Evolutionary conservation across 2,888 invertebrate species (phyloP).

Genomic region (Lochmaea crataegi): DNA sequence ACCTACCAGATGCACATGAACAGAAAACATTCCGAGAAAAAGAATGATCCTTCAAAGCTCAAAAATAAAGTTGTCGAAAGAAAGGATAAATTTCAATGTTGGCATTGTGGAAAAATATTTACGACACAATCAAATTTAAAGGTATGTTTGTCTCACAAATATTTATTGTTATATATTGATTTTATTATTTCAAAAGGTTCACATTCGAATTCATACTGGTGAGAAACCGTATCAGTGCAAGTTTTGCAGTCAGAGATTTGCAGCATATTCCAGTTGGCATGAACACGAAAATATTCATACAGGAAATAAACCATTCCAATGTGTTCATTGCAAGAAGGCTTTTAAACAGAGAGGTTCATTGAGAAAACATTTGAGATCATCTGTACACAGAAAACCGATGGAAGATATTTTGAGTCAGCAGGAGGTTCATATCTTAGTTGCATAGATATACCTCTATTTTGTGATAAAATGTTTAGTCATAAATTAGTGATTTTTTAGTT

Average conservation of each 20-base stretch:
- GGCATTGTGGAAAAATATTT: slow-evolving; percentile 41
- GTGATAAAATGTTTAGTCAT: slow-evolving; percentile 4
- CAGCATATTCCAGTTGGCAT: slow-evolving; percentile 49
- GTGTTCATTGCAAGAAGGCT: slow-evolving; percentile 65
- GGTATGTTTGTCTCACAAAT: background rate
- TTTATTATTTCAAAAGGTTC: slow-evolving; percentile 26
- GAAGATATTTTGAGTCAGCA: slow-evolving; percentile 9
- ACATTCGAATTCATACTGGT: slow-evolving; percentile 54
- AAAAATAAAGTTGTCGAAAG: slow-evolving; percentile 24
- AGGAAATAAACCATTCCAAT: slow-evolving; percentile 47
- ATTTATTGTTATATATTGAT: background rate
- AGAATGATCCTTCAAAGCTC: slow-evolving; percentile 24
- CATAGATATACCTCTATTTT: background rate
- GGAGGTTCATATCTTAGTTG: background rate
- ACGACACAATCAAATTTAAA: slow-evolving; percentile 48
- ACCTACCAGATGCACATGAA: slow-evolving; percentile 40
- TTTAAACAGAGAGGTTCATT: slow-evolving; percentile 71
- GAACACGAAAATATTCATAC: slow-evolving; percentile 51
- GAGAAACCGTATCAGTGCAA: slow-evolving; percentile 55
- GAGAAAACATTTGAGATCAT: slow-evolving; percentile 40
- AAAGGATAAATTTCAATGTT: slow-evolving; percentile 40
- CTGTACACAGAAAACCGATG: slow-evolving; percentile 35
- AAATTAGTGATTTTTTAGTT: slow-evolving; percentile 2
- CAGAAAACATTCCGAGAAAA: slow-evolving; percentile 46
- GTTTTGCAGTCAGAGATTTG: slow-evolving; percentile 53